phyloP scores from a whole-genome alignment of 2,113 vertebrate species.

The Grantiella picta region DNA sequence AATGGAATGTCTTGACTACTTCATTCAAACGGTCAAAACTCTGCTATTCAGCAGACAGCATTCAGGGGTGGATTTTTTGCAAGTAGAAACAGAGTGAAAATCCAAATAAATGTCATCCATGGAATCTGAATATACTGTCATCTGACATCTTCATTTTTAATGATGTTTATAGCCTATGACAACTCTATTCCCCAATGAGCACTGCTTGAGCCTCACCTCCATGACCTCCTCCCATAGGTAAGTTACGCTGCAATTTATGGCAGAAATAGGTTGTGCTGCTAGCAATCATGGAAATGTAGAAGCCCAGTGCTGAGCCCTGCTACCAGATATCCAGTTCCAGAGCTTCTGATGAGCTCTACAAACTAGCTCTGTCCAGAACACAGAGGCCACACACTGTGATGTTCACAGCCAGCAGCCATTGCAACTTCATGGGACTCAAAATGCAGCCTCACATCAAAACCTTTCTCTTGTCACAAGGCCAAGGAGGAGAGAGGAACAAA shows the following conservation, averaged over 20 bases:
- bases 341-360: neutral
- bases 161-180: neutral
- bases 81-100: neutral
- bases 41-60: neutral
- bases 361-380: neutral
- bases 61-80: neutral
- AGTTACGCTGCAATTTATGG: neutral
- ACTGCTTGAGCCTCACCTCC: neutral
- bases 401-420: neutral
- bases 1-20: neutral
- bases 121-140: neutral
- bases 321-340: neutral
- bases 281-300: neutral
- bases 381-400: accelerated
- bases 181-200: neutral
- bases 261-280: neutral
- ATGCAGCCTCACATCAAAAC: neutral
- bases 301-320: neutral
- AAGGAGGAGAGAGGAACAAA: neutral
- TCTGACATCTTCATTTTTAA: neutral
- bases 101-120: neutral
- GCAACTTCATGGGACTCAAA: neutral
- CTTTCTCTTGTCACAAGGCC: neutral
- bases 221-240: neutral
- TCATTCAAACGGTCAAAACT: neutral